Evolutionary conservation across 2,888 invertebrate species (phyloP).

Genomic region (Callyntrura sp.): DNA sequence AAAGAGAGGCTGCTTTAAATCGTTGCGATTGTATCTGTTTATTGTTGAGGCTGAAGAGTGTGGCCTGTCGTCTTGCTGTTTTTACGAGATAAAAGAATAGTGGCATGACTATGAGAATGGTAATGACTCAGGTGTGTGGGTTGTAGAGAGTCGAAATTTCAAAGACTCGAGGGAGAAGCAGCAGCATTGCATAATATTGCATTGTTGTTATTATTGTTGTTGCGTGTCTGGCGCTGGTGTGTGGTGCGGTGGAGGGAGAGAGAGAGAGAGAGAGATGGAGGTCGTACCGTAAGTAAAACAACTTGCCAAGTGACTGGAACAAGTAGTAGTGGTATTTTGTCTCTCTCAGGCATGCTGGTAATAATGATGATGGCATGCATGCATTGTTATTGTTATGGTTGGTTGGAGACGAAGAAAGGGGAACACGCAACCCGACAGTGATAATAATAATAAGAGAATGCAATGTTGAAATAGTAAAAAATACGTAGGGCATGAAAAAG

Average conservation of each 20-base stretch:
- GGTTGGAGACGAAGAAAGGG: constrained; percentile 22
- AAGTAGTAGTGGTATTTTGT: constrained; percentile 9
- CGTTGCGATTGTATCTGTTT: constrained; percentile 2
- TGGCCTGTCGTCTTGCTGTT: neutral
- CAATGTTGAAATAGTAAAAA: neutral
- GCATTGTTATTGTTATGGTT: constrained; percentile 40
- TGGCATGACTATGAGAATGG: constrained; percentile 23
- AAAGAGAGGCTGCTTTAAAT: too few species aligned
- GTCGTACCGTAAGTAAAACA: neutral
- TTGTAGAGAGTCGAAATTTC: neutral
- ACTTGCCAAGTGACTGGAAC: constrained; percentile 49
- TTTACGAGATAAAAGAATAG: constrained; percentile 10
- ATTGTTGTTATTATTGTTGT: too few species aligned
- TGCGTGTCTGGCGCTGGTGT: too few species aligned
- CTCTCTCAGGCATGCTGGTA: neutral
- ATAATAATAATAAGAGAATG: constrained; percentile 31
- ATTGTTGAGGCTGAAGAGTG: neutral
- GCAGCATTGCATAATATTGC: too few species aligned
- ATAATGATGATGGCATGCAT: neutral
- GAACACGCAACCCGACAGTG: constrained; percentile 13
- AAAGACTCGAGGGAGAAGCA: too few species aligned
- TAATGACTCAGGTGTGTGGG: constrained; percentile 55
- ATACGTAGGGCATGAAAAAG: neutral
- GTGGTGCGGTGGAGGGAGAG: too few species aligned
- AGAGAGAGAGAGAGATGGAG: too few species aligned